Evolutionary conservation across 2,113 vertebrate genomes (phyloP), one percentile per base, ranked within the genome.

Genomic region (Vulpes ferrilata): DNA sequence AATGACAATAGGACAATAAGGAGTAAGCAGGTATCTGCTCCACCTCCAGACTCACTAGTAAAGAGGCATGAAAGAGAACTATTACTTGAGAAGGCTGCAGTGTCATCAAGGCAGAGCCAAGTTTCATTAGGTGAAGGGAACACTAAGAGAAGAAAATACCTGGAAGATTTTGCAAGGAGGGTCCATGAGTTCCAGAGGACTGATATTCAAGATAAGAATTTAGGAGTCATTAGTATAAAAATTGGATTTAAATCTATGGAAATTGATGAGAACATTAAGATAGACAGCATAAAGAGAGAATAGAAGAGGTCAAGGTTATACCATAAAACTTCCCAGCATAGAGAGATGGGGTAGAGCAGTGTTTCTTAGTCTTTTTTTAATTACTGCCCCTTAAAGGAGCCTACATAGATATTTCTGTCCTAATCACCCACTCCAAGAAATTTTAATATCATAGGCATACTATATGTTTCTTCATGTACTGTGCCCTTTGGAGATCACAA

Each of bases 191-290:
- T 84, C 20, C n/a, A 76, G 59, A 64, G 35, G n/a, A 74, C 15
- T 64, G 55, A 89, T 57, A 83, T 74, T 74, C 27, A 51, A 43
- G 48, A 64, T 76, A 83, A 38, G 48, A 57, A 48, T 89, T 95
- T 89, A 53, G 23, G 67, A 55, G 17, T 82, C 43, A 12, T 73
- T 6, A 71, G 32, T 81, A 71, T 94, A 88, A 81, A 88, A 88
- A 88, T 94, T 9, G 23, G 22, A 53, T 62, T 94, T 62, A 94
- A 62, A 81, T 90, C 79, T 90, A 13, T 83, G 87, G 27, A 76
- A 76, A 57, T 76, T 78, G n/a, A 57, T 90, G 57, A 90, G 51
- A 67, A 65, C 59, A 35, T 81, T 81, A 69, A 43, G 64, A 60
- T 27, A 93, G 22, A 87, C 12, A 94, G 60, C 35, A 59, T 55